Percentiles rank a stretch among this genome's conserved stretches.
Conservation (phyloP, 2,888 invertebrate genomes). For the Galerucella calmariensis region DNA sequence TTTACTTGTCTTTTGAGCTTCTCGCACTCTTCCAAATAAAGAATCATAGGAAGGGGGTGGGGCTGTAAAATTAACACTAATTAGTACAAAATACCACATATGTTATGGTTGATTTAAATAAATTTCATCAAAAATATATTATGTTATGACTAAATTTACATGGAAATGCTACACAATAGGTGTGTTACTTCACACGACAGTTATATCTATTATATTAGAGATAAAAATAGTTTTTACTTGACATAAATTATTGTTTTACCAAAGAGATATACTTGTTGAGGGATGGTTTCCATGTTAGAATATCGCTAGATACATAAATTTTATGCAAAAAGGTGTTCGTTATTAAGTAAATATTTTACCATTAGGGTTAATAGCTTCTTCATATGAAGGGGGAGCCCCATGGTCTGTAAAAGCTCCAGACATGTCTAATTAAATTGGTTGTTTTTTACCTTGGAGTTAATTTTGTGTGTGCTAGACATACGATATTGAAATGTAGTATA, state of each 20-base stretch:
- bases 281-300: no score
- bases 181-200: no score
- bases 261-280: no score
- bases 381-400: constrained; percentile 72
- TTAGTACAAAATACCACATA: neutral
- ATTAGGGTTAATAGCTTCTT: constrained; percentile 72
- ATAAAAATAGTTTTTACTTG: no score
- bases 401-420: constrained; percentile 46
- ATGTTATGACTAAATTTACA: no score
- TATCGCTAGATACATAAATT: no score
- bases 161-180: no score
- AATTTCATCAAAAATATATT: no score
- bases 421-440: constrained; percentile 17
- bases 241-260: no score
- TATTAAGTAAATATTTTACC: constrained; percentile 60
- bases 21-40: constrained; percentile 72
- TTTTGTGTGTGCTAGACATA: neutral
- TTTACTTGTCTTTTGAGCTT: constrained; percentile 71
- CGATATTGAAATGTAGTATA: neutral
- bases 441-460: neutral
- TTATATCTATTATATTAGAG: no score
- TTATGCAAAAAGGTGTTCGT: no score
- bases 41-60: constrained; percentile 78
- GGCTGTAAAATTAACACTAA: constrained; percentile 59
- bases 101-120: no score